Evolutionary conservation across 2,888 invertebrate genomes (phyloP).

Genomic region (Xestia xanthographa): DNA sequence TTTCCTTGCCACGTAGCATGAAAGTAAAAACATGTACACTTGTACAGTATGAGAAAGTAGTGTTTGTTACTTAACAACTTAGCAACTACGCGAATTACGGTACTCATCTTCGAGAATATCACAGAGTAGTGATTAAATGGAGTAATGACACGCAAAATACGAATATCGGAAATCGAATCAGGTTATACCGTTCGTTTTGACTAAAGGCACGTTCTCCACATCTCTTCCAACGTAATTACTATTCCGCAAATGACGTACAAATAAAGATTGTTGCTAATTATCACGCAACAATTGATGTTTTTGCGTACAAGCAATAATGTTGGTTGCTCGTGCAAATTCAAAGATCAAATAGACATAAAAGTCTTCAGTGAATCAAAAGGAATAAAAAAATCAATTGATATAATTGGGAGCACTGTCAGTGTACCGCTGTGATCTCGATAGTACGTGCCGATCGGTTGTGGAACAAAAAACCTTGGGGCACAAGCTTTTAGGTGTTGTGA

Average conservation of each 20-base stretch:
- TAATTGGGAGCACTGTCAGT: conserved; percentile 56
- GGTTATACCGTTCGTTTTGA: conserved; percentile 1
- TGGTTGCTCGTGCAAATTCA: conserved; percentile 34
- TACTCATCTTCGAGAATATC: background rate
- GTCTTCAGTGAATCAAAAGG: conserved; percentile 41
- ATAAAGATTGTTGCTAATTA: conserved; percentile 35
- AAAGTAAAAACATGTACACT: conserved; percentile 10
- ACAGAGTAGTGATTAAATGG: conserved; percentile 6
- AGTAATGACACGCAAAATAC: conserved; percentile 8
- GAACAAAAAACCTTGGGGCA: conserved; percentile 36
- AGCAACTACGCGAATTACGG: conserved; percentile 23
- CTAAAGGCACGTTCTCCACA: conserved; percentile 4
- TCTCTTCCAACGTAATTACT: conserved; percentile 1
- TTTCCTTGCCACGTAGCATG: background rate
- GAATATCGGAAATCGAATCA: conserved; percentile 2
- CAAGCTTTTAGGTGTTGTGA: conserved; percentile 43
- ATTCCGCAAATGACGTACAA: background rate
- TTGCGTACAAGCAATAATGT: conserved; percentile 25
- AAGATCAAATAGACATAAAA: no score
- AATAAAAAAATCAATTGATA: conserved; percentile 56
- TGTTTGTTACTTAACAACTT: conserved; percentile 40
- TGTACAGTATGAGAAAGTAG: conserved; percentile 39
- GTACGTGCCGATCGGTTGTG: conserved; percentile 30
- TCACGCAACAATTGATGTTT: conserved; percentile 20
- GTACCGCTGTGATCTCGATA: conserved; percentile 60